Conservation (phyloP, 35 echinoderm and acorn worm genomes). For the Apostichopus parvimensis region DNA sequence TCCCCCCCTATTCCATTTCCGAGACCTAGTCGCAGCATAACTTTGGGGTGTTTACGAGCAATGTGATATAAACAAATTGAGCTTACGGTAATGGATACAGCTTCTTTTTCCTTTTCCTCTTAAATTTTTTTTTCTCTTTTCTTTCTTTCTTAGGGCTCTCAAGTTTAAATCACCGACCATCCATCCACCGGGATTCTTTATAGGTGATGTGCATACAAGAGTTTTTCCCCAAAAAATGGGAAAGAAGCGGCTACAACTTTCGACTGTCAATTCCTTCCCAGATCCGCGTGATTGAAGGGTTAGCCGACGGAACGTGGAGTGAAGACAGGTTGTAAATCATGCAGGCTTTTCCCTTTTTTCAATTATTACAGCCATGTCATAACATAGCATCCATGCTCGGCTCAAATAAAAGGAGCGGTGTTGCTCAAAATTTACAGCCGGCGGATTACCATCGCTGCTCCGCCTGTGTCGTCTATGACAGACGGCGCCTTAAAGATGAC, state of each 20-base stretch:
- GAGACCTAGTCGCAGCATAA: conserved; percentile 33
- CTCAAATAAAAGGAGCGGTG: not conserved
- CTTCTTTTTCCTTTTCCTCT: not conserved
- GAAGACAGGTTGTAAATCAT: conserved; percentile 9
- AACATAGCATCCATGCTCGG: conserved; percentile 36
- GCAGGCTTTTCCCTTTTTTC: not conserved
- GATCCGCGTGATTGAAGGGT: conserved; percentile 29
- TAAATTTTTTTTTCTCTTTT: no score
- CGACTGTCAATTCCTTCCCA: not conserved
- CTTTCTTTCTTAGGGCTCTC: conserved; percentile 15
- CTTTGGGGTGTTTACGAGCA: conserved; percentile 57
- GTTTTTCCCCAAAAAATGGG: conserved; percentile 7
- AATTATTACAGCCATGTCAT: conserved; percentile 50
- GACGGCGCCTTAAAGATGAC: no score
- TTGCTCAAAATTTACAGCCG: not conserved
- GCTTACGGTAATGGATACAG: conserved; percentile 48
- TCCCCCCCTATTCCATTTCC: not conserved
- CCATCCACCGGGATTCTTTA: conserved; percentile 29
- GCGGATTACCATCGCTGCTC: not conserved
- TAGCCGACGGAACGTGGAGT: not conserved
- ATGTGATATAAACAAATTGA: conserved; percentile 62
- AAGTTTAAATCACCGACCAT: conserved; percentile 40
- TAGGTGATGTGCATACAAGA: conserved; percentile 15
- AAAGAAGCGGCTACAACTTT: not conserved
- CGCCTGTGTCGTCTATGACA: no score